Base-by-base conservation (phyloP, 2,797 vertebrate genomes). In the Limosa lapponica region DNA sequence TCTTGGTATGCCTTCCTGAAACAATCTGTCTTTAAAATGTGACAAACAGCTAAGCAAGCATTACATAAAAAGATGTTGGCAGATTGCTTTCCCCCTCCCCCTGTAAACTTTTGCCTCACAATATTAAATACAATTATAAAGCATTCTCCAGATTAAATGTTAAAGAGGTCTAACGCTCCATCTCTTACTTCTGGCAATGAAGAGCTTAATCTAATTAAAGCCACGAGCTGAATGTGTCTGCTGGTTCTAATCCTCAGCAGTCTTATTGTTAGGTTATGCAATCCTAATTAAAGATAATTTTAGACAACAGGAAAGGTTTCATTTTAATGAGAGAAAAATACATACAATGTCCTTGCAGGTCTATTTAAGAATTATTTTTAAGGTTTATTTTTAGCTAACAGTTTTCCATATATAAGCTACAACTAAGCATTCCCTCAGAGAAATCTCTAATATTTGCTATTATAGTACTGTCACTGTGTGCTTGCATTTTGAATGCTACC, bases 281-380 rank as follows among this genome's bases (percentile, higher is more conserved):
- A 97, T 67, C 57, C 87, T 94, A 97, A 96, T 97, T 97, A 97
- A 95, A 97, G 96, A 97, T 90, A 96, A 97, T 95, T 96, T 93
- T 85, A 85, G 91, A 95, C 93, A 95, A 93, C 65, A 84, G 74
- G 52, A 94, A 92, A 94, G 46, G 49, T 59, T 22, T 62, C 58
- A 27, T 90, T 89, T 91, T 93, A 94, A 93, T 48, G 30, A 94
- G 82, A 84, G 65, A 89, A 95, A 96, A 94, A 88, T 62, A 89
- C 24, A 87, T 58, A 87, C 37, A 82, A 48, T 77, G 72, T 90
- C 69, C 82, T 95, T 90, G 54, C 2, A 16, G 62, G 87, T 93
- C 41, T 79, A 51, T 89, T 82, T 66, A 83, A 87, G 39, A 96
- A 87, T 78, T 65, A 93, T 87, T 96, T 95, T 92, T 52, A 87